A percentile compares a stretch with the other conserved stretches of the same genome.
These are phyloP conservation scores for Cyprinus carpio DNA, from an alignment of 2,113 vertebrate genomes.

Conservation along the genomic window DNA sequence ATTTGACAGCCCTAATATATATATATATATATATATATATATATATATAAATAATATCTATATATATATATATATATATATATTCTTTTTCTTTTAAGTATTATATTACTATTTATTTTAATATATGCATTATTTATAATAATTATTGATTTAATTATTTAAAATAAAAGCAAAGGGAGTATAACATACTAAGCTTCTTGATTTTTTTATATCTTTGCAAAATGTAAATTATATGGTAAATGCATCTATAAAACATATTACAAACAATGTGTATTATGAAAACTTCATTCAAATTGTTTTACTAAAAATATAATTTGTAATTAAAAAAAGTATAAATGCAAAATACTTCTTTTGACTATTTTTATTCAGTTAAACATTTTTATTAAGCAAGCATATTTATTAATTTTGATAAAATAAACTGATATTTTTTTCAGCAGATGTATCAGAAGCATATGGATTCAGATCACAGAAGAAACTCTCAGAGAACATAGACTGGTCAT, in stretches of 20 bases:
- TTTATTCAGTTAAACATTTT: background rate
- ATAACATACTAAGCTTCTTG: background rate
- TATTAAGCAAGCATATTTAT: background rate
- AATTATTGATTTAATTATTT: background rate
- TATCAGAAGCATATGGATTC: conserved; percentile 81
- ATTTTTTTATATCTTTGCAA: background rate
- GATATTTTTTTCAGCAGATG: conserved; percentile 71
- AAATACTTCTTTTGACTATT: background rate
- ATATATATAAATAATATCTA: too few species aligned
- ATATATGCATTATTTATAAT: background rate
- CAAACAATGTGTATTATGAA: background rate
- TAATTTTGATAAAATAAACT: background rate
- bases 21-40: too few species aligned
- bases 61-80: too few species aligned
- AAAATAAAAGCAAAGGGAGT: background rate
- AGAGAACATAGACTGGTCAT: conserved; percentile 96
- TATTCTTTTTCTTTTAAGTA: too few species aligned
- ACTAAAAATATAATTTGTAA: background rate
- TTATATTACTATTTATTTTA: too few species aligned
- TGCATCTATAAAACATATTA: too few species aligned
- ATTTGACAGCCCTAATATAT: too few species aligned
- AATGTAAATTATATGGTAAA: background rate
- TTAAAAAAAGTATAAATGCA: too few species aligned
- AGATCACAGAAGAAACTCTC: conserved; percentile 90
- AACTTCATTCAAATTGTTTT: background rate